phyloP scores from a whole-genome alignment of 2,888 invertebrate genomes.

The Eupithecia vulgata region DNA sequence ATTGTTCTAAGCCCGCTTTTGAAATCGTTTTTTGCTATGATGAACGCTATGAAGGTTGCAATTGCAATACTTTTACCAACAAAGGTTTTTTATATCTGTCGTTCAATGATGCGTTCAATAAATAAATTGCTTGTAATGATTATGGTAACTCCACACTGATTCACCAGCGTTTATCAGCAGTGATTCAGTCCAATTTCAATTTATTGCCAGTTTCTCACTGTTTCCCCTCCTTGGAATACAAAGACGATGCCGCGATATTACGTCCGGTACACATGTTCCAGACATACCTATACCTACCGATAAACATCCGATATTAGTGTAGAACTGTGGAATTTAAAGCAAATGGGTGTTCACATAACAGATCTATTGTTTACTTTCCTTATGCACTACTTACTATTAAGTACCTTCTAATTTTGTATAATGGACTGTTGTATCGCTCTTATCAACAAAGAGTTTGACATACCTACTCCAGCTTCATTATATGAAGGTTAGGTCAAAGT shows the following conservation, averaged over 20 bases:
- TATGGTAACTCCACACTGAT: not conserved
- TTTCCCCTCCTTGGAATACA: not conserved
- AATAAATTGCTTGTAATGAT: not conserved
- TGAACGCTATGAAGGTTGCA: too few relatives aligned
- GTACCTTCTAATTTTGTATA: not conserved
- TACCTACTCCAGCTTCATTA: not conserved
- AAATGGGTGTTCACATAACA: not conserved
- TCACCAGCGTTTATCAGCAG: not conserved
- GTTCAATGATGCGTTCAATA: not conserved
- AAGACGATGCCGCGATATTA: not conserved
- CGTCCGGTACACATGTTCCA: not conserved
- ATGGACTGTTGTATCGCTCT: not conserved
- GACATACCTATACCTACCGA: not conserved
- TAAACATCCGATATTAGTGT: not conserved
- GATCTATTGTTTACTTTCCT: not conserved
- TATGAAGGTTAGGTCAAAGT: not conserved
- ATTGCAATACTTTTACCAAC: too few relatives aligned
- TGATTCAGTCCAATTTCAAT: constrained; percentile 3
- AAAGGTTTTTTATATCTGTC: not conserved
- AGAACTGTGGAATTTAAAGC: not conserved
- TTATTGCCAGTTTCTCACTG: not conserved
- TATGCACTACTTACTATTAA: not conserved
- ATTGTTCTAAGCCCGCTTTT: not conserved
- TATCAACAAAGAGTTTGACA: not conserved
- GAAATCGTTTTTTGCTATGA: not conserved